These are phyloP conservation scores for Thereva nobilitata DNA, from an alignment of 2,888 invertebrate genomes.

Conservation along the genomic window DNA sequence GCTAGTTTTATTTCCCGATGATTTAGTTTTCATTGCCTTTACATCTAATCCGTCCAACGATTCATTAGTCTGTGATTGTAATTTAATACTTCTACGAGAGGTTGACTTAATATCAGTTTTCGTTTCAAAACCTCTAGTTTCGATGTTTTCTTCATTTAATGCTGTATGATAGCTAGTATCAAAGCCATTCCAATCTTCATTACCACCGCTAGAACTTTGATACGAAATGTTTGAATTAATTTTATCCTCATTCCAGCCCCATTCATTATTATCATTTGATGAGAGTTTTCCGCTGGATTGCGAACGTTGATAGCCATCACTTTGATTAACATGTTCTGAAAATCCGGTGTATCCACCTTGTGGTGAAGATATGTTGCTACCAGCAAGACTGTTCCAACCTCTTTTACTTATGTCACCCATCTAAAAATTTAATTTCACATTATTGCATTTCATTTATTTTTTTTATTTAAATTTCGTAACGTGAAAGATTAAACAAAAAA, in stretches of 20 bases:
- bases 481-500: slow-evolving; percentile 38
- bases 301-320: slow-evolving; percentile 53
- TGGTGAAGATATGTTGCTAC: slow-evolving; percentile 61
- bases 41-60: slow-evolving; percentile 56
- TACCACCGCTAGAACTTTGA: slow-evolving; percentile 47
- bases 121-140: slow-evolving; percentile 32
- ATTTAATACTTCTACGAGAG: slow-evolving; percentile 49
- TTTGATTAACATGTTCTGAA: slow-evolving; percentile 42
- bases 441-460: slow-evolving; percentile 5
- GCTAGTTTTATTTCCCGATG: slow-evolving; percentile 49
- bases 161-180: slow-evolving; percentile 46
- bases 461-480: slow-evolving; percentile 18
- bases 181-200: slow-evolving; percentile 57
- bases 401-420: slow-evolving; percentile 70
- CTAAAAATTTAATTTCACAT: slow-evolving; percentile 53
- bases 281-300: slow-evolving; percentile 51
- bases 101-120: slow-evolving; percentile 42
- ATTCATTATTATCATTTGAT: slow-evolving; percentile 50
- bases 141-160: slow-evolving; percentile 18
- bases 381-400: slow-evolving; percentile 67
- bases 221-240: slow-evolving; percentile 48
- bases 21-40: slow-evolving; percentile 52
- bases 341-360: slow-evolving; percentile 54
- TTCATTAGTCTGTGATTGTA: slow-evolving; percentile 51
- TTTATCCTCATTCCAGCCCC: slow-evolving; percentile 52